phyloP scores from a whole-genome alignment of 2,113 vertebrate genomes.

The Rhizomys pruinosus region DNA sequence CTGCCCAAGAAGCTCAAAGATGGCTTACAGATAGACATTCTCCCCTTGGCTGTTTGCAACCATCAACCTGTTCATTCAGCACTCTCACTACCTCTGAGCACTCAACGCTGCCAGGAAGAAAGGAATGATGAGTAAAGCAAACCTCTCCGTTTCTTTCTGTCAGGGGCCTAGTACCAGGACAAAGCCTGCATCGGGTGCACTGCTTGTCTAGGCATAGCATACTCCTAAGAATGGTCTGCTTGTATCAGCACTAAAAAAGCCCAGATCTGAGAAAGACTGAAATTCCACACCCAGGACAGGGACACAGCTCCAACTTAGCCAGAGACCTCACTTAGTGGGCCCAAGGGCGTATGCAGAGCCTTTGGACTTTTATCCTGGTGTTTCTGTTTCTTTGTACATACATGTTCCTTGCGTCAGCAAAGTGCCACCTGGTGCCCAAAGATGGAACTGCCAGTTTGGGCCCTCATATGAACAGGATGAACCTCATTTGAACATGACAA shows the following conservation, averaged over 20 bases:
- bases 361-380: not conserved
- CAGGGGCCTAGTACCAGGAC: too few species aligned
- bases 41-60: not conserved
- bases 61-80: not conserved
- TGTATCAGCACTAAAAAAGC: not conserved
- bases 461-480: too few species aligned
- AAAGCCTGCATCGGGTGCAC: not conserved
- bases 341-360: not conserved
- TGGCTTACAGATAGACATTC: not conserved
- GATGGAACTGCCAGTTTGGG: conserved; percentile 21
- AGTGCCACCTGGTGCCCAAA: conserved; percentile 66
- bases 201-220: not conserved
- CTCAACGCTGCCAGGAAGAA: not conserved
- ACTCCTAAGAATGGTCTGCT: not conserved
- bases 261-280: not conserved
- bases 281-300: not conserved
- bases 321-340: not conserved
- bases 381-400: too few species aligned
- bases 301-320: not conserved
- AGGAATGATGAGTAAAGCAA: not conserved
- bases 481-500: too few species aligned
- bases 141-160: accelerated
- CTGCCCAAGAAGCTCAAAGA: not conserved
- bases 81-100: not conserved
- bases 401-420: not conserved